phyloP scores from a whole-genome alignment of 2,888 invertebrate species.

The Heliothis peltigera region DNA sequence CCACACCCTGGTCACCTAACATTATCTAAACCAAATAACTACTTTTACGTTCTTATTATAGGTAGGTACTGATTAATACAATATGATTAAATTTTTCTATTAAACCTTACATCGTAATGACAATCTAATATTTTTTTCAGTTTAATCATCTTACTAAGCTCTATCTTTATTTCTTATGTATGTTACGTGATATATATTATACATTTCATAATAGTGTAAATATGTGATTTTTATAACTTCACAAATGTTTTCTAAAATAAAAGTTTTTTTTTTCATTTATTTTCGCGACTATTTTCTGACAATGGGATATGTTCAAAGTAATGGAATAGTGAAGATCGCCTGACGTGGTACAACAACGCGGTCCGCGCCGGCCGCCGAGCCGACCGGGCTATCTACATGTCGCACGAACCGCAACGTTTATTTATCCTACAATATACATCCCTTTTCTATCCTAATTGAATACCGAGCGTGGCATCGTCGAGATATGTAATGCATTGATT shows the following conservation, averaged over 20 bases:
- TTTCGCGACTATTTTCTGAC: constrained; percentile 71
- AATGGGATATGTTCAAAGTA: constrained; percentile 74
- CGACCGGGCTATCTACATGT: constrained; percentile 52
- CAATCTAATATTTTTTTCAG: constrained; percentile 80
- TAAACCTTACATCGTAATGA: constrained; percentile 85
- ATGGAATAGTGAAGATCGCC: constrained; percentile 62
- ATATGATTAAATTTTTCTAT: constrained; percentile 85
- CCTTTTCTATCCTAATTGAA: constrained; percentile 69
- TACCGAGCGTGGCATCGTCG: constrained; percentile 71
- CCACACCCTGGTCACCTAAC: constrained; percentile 90
- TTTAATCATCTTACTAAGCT: constrained; percentile 89
- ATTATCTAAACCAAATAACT: constrained; percentile 88
- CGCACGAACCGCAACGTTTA: constrained; percentile 52
- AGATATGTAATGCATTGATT: constrained; percentile 74
- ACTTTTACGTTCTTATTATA: constrained; percentile 85
- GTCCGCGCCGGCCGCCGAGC: constrained; percentile 24
- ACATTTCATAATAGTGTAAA: constrained; percentile 88
- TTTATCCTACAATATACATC: constrained; percentile 65
- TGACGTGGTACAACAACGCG: constrained; percentile 58
- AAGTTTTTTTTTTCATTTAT: constrained; percentile 61
- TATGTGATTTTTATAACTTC: constrained; percentile 84
- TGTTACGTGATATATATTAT: constrained; percentile 86
- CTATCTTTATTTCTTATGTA: constrained; percentile 86
- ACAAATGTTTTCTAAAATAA: constrained; percentile 81
- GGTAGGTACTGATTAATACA: constrained; percentile 85